Evolutionary conservation across 2,113 vertebrate genomes (phyloP), one percentile per base, ranked within the genome.

Genomic region (Colinus virginianus): DNA sequence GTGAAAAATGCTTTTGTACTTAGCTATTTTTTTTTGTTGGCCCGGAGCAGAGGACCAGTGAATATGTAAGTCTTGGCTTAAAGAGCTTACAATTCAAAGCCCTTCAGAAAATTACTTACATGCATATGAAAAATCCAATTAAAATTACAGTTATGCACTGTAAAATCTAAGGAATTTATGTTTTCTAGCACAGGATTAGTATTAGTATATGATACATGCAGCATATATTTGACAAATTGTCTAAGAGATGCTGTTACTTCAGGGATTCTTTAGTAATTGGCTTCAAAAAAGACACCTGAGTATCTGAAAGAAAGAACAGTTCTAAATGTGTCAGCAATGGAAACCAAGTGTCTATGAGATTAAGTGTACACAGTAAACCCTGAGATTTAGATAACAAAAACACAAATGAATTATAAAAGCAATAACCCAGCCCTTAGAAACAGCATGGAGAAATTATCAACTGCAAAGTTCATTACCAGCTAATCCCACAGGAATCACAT

Each of bases 251-350:
- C 16, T 64, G 2, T 83, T 82, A 46, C 45, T 74, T 23, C 5
- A 30, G 49, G 17, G 5, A 90, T 95, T 95, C 81, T 94, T 94
- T 68, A 85, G 76, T 83, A 92, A 90, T 56, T 83, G 61, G 61
- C 61, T 92, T 92, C 76, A 78, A 49, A 82, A 34, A 34, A 70
- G 18, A 56, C 51, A 61, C 77, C 79, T 75, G 26, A 13, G 38
- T 66, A 59, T 70, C 58, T 83, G 78, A 72, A 90, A 77, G 87
- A 63, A 3, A 25, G 34, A 70, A 76, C 6, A 43, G 32, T 51
- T 77, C 32, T 77, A 71, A 64, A 94, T 70, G 18, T 67, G 19
- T 19, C 40, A 63, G 75, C 20, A 68, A 22, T 28, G 14, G 38
- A 93, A 79, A 34, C 55, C 34, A 77, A 87, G 69, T 59, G 55